phyloP scores from a whole-genome alignment of 2,888 invertebrate species.

The Scelioninae gen. 2 region DNA sequence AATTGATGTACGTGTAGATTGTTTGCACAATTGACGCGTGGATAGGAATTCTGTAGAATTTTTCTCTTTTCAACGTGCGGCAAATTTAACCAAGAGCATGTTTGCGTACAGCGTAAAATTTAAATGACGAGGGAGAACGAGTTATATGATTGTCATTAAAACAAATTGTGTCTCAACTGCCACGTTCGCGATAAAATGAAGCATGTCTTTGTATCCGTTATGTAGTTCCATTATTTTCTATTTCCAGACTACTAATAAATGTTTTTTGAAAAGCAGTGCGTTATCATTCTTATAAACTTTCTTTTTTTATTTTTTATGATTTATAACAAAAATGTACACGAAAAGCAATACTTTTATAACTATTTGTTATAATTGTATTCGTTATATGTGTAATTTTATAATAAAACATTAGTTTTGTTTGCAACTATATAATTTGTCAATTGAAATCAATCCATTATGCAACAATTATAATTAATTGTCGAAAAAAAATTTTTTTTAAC shows the following conservation, averaged over 20 bases:
- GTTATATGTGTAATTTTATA: no score
- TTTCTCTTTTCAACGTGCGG: slow-evolving; percentile 8
- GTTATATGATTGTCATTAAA: slow-evolving; percentile 14
- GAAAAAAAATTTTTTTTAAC: no score
- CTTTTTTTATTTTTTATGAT: slow-evolving; percentile 5
- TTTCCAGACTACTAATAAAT: slow-evolving; percentile 55
- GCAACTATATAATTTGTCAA: no score
- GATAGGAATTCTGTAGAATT: slow-evolving; percentile 12
- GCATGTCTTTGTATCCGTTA: slow-evolving; percentile 53
- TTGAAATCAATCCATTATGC: no score
- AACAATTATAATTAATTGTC: no score
- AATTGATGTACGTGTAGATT: slow-evolving; percentile 29
- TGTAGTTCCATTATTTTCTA: slow-evolving; percentile 53
- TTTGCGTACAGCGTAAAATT: slow-evolving; percentile 10
- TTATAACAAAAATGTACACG: background rate
- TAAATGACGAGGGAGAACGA: slow-evolving; percentile 5
- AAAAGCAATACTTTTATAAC: no score
- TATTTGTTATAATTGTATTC: no score
- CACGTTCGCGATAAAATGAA: slow-evolving; percentile 47
- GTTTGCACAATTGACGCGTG: slow-evolving; percentile 25
- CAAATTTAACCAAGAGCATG: slow-evolving; percentile 19
- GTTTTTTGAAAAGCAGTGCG: slow-evolving; percentile 51
- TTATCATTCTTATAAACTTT: no score
- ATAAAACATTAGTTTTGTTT: no score
- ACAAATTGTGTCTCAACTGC: slow-evolving; percentile 48